Conservation (phyloP, 2,888 invertebrate species). For the Branchipolynoe longqiensis region DNA sequence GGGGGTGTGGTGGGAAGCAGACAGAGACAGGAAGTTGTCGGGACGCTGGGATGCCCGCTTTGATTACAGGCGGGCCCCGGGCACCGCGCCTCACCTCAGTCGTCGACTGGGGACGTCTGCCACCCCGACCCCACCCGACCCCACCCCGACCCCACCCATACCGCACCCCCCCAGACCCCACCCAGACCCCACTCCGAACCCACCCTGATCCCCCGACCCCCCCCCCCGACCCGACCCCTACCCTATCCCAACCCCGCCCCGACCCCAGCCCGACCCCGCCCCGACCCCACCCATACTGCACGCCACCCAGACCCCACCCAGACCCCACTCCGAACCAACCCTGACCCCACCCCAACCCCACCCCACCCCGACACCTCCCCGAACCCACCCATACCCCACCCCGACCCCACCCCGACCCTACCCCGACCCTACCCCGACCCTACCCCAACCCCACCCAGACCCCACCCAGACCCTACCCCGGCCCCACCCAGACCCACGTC, state of each 20-base stretch:
- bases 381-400: no score
- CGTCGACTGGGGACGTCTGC: no score
- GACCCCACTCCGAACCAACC: neutral
- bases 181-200: neutral
- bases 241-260: no score
- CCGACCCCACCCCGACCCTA: no score
- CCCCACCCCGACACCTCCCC: neutral
- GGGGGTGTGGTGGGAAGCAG: conserved; percentile 7
- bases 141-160: no score
- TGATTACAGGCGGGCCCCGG: conserved; percentile 29
- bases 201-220: no score
- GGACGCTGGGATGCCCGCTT: neutral
- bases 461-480: neutral
- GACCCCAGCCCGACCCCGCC: no score
- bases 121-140: no score
- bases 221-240: no score
- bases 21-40: conserved; percentile 15
- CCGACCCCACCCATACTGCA: neutral
- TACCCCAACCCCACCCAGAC: neutral
- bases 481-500: neutral
- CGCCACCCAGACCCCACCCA: neutral
- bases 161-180: neutral
- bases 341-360: neutral
- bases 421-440: no score
- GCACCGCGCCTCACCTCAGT: no score